Base-by-base conservation (phyloP, 2,797 vertebrate species). In the Poecilia gillii region DNA sequence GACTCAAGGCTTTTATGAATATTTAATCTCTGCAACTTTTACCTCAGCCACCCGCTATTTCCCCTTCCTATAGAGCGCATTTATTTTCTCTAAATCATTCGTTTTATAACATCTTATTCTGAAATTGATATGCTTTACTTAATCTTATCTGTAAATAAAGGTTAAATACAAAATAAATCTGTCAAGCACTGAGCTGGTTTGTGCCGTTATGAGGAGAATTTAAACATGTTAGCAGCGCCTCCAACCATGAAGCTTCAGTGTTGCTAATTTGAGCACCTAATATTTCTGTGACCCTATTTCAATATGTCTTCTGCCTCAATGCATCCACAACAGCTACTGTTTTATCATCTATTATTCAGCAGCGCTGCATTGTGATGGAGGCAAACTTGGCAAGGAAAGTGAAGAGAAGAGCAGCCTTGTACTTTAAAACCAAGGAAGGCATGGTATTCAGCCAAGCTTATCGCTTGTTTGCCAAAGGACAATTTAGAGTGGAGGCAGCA, bases 381-480 rank as follows among this genome's bases (percentile, higher is more conserved):
- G 74, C 74, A 72, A n/a, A 12, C 9, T 1, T 28, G 72, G 59
- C 72, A 62, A 72, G 43, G 31, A 78, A 72, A 25, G 47, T 28
- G 64, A 41, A 31, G 81, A 85, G 75, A 75, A 55, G 36, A 53
- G 70, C 80, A 87, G 76, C 16, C 72, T 57, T 81, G 72, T 73
- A 73, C 73, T 77, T 68, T 47, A 68, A 77, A 62, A 46, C 39
- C 64, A 46, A 49, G 74, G 49, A 80, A 80, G 55, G 45, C 64
- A 83, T 41, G 31, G 81, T 83, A 64, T 80, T 76, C 70, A 79
- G 87, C 87, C 88, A 81, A 78, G 78, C 75, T 78, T 31, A 5
- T 72, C 53, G 46, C 88, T 68, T 82, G 49, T 73, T 81, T 92
- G 89, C 91, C 91, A 91, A 71, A 47, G 72, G 82, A 89, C 86